phyloP scores from a whole-genome alignment of 2,113 vertebrate species.

The Oceanites oceanicus region DNA sequence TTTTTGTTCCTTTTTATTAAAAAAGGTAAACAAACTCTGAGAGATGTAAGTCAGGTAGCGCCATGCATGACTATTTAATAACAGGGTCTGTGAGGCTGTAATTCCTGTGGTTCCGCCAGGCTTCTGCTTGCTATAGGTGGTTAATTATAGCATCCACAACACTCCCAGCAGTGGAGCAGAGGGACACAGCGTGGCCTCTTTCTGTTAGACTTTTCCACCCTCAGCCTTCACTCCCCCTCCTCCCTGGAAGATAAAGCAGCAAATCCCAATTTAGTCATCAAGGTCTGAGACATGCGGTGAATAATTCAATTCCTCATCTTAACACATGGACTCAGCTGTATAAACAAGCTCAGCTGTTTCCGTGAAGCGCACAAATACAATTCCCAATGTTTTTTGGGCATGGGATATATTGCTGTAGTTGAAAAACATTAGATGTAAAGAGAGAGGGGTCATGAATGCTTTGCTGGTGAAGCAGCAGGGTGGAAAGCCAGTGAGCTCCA shows the following conservation, averaged over 20 bases:
- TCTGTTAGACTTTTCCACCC: conserved; percentile 3
- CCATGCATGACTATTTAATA: not conserved
- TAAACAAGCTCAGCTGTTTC: conserved; percentile 45
- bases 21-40: not conserved
- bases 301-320: conserved; percentile 64
- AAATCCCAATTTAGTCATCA: conserved; percentile 68
- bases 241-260: conserved; percentile 39
- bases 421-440: not conserved
- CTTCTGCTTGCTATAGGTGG: not conserved
- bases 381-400: not conserved
- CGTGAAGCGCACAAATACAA: not conserved
- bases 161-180: not conserved
- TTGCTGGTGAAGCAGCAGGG: not conserved
- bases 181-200: not conserved
- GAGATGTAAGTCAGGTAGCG: not conserved
- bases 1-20: not conserved
- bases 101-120: not conserved
- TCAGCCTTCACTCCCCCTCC: not conserved
- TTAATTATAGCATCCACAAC: conserved; percentile 27
- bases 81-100: not conserved
- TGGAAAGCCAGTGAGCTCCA: not conserved
- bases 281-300: conserved; percentile 44
- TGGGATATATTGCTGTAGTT: not conserved
- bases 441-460: not conserved
- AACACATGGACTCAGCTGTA: conserved; percentile 15